Conservation (phyloP, 2,888 invertebrate species). For the Dynastes maya region DNA sequence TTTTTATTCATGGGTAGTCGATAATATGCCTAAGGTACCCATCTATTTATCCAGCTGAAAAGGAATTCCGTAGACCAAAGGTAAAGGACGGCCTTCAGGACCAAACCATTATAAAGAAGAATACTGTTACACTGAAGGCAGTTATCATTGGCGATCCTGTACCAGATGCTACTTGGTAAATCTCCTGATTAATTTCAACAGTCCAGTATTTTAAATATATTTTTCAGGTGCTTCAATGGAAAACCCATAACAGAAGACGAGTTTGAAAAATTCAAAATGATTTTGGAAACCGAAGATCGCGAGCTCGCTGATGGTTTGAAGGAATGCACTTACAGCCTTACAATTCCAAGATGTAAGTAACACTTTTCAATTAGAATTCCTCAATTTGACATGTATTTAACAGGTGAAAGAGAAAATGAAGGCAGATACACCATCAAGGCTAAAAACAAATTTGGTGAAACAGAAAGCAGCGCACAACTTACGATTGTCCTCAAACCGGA, state of each 20-base stretch:
- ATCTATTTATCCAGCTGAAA: slow-evolving; percentile 74
- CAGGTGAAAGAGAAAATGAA: slow-evolving; percentile 82
- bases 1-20: not conserved
- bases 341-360: slow-evolving; percentile 79
- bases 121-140: slow-evolving; percentile 79
- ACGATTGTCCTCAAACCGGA: slow-evolving; percentile 86
- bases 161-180: slow-evolving; percentile 88
- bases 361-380: not conserved
- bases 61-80: slow-evolving; percentile 85
- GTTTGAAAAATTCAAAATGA: slow-evolving; percentile 71
- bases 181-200: not conserved
- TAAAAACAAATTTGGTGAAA: slow-evolving; percentile 86
- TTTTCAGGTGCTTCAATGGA: slow-evolving; percentile 80
- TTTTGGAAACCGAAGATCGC: slow-evolving; percentile 77
- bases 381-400: not conserved
- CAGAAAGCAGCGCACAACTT: slow-evolving; percentile 82
- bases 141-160: slow-evolving; percentile 91
- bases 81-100: slow-evolving; percentile 80
- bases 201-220: slow-evolving; percentile 20
- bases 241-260: slow-evolving; percentile 78
- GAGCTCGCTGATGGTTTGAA: slow-evolving; percentile 84
- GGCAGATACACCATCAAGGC: slow-evolving; percentile 88
- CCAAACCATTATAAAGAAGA: slow-evolving; percentile 80
- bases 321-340: slow-evolving; percentile 85
- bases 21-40: not conserved